Percentiles rank a stretch among this genome's conserved stretches.
These are phyloP conservation scores for Taphrorychus bicolor DNA, from an alignment of 2,888 invertebrate species.

Conservation along the genomic window DNA sequence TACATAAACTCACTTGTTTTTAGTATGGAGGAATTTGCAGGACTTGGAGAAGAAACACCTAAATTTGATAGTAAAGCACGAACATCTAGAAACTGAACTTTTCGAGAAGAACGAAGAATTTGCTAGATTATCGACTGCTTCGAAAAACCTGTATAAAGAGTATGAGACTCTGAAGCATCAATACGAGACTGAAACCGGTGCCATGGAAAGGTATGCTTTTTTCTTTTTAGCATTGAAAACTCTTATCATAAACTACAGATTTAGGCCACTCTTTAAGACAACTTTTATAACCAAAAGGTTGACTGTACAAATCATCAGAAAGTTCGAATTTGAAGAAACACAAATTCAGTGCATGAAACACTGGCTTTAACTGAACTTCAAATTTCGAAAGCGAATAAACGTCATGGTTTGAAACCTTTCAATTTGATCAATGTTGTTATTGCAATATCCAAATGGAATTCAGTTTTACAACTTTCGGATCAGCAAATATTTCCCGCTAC, in stretches of 20 bases:
- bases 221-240: too few species aligned
- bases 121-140: slow-evolving; percentile 67
- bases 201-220: slow-evolving; percentile 71
- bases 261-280: too few species aligned
- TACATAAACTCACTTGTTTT: too few species aligned
- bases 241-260: too few species aligned
- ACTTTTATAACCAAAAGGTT: not conserved
- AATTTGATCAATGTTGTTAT: not conserved
- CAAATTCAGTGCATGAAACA: too few species aligned
- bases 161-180: slow-evolving; percentile 77
- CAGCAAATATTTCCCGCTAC: too few species aligned
- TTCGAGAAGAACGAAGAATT: slow-evolving; percentile 70
- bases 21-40: slow-evolving; percentile 68
- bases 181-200: slow-evolving; percentile 75
- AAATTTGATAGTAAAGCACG: slow-evolving; percentile 67
- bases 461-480: too few species aligned
- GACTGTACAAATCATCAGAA: not conserved
- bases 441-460: too few species aligned
- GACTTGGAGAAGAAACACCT: slow-evolving; percentile 70
- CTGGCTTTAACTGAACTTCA: too few species aligned
- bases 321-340: not conserved
- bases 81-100: slow-evolving; percentile 66
- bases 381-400: too few species aligned
- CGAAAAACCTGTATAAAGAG: slow-evolving; percentile 75
- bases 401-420: too few species aligned